phyloP scores from a whole-genome alignment of 2,797 vertebrate genomes.

The Ficedula albicollis region DNA sequence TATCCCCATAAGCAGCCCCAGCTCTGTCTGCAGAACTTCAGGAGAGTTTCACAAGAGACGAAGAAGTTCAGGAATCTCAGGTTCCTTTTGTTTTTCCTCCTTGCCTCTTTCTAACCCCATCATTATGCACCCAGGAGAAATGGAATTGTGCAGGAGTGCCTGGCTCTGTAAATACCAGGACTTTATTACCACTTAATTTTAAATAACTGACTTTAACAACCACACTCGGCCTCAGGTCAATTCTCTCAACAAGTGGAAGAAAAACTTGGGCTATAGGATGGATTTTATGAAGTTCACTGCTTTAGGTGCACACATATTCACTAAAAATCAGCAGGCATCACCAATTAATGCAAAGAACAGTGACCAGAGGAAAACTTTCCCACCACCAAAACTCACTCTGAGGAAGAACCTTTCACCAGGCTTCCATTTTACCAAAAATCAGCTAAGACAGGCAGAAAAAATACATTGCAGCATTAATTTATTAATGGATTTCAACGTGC shows the following conservation, averaged over 20 bases:
- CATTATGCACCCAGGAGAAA: neutral
- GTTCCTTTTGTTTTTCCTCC: neutral
- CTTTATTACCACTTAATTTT: neutral
- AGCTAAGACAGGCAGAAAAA: neutral
- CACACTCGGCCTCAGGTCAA: neutral
- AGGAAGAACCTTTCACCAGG: neutral
- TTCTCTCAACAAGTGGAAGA: neutral
- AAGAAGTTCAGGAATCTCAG: neutral
- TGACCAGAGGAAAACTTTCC: neutral
- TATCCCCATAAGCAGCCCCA: neutral
- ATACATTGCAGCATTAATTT: neutral
- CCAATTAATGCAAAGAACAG: neutral
- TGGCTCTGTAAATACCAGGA: neutral
- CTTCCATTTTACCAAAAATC: neutral
- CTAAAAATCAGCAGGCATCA: neutral
- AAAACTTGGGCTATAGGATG: neutral
- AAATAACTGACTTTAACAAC: neutral
- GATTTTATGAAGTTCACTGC: neutral
- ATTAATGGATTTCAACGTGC: neutral
- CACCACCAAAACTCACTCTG: neutral
- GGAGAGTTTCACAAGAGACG: neutral
- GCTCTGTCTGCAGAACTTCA: neutral
- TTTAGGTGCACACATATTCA: rapidly evolving
- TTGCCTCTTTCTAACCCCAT: neutral
- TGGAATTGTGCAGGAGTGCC: neutral